Conservation (phyloP, 2,113 vertebrate species). For the Trichomycterus rosablanca region DNA sequence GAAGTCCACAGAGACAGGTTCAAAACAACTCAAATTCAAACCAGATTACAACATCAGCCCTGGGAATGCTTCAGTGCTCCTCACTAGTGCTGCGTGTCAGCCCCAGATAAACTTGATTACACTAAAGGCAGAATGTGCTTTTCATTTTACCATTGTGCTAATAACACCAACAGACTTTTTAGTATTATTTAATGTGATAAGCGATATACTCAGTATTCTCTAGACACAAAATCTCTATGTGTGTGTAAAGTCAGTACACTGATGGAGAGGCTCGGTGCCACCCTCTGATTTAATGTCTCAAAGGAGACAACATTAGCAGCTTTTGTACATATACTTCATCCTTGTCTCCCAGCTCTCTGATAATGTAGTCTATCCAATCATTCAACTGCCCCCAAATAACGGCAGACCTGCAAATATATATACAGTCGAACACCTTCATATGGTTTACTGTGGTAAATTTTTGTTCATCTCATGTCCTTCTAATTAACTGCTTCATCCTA, state of each 20-base stretch:
- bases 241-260: not conserved
- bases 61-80: not conserved
- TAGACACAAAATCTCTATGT: no score
- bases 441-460: no score
- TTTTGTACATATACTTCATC: constrained; percentile 25
- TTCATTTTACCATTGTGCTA: not conserved
- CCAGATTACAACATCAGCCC: constrained; percentile 12
- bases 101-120: not conserved
- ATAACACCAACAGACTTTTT: no score
- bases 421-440: no score
- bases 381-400: not conserved
- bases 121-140: not conserved
- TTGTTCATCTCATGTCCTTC: no score
- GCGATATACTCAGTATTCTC: no score
- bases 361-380: not conserved
- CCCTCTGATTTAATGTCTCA: constrained; percentile 29
- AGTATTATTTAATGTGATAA: no score
- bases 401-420: not conserved
- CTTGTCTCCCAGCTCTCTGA: constrained; percentile 1
- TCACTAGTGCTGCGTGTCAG: not conserved
- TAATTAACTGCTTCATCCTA: no score
- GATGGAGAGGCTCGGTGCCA: constrained; percentile 8
- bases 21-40: constrained; percentile 30
- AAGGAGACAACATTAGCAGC: constrained; percentile 23
- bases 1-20: constrained; percentile 28